Evolutionary conservation across 2,113 vertebrate species (phyloP).

Genomic region (Vulpes ferrilata): DNA sequence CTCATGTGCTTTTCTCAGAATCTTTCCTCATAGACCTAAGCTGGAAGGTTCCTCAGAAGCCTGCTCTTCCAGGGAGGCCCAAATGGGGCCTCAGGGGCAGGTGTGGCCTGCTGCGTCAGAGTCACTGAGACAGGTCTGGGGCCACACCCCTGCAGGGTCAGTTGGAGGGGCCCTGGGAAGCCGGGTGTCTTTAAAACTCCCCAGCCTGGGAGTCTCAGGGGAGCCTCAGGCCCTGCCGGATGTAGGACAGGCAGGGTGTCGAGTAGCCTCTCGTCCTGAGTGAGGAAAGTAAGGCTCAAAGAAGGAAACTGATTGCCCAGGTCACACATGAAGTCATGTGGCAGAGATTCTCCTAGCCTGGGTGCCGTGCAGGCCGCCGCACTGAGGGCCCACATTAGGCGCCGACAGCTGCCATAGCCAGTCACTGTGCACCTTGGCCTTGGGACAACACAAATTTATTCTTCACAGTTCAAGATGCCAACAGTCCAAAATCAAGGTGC

Average conservation of each 20-base stretch:
- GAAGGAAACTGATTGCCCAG: not conserved
- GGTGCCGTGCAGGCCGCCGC: rapidly evolving
- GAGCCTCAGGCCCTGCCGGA: not conserved
- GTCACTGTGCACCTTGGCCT: not conserved
- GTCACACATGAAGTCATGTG: not conserved
- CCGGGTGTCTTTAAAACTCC: not conserved
- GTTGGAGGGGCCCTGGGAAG: no score
- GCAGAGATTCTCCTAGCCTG: not conserved
- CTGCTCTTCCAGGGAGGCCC: not conserved
- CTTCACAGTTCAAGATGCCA: not conserved
- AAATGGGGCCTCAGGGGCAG: not conserved
- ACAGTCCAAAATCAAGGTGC: not conserved
- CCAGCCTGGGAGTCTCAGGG: not conserved
- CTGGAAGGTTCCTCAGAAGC: not conserved
- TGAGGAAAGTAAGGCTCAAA: not conserved
- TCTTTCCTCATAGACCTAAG: no score
- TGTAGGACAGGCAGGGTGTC: not conserved
- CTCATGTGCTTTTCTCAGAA: not conserved
- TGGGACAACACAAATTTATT: not conserved
- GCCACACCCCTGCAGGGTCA: no score
- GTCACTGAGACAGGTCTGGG: not conserved
- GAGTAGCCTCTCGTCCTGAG: not conserved
- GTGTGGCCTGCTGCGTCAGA: not conserved
- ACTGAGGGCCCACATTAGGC: not conserved
- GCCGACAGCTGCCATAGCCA: not conserved